Base-by-base conservation (phyloP, 2,888 invertebrate genomes). In the Elmis aenea region DNA sequence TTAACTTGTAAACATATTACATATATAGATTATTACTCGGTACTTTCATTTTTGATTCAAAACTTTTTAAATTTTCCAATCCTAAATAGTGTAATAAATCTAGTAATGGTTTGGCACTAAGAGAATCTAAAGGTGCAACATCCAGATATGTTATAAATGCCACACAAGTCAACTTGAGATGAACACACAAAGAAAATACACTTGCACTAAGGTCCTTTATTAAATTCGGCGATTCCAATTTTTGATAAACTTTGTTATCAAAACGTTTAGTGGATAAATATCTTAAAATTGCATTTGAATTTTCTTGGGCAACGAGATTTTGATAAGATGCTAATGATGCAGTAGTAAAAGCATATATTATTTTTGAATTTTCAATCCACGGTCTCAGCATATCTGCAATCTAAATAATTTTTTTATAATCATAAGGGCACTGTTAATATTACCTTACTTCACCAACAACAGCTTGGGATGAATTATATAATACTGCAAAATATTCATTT, bases 151-250 rank as follows among this genome's bases (percentile, higher is more conserved):
- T 48, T 9, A 64, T 39, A 46, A 61, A 67, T 25, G 64, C 48
- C 13, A 48, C 50, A 38, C 64, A 61, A 25, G 52, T 42, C 16
- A 54, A 25, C 5, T 46, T 42, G 18, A 33, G 45, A 39, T 59
- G 57, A 30, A 58, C 45, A 38, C 60, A 61, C 37, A 59, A 67
- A 2, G 64, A 54, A 20, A 67, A 46, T 27, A 66, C 48, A 41
- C 52, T 54, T 13, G 66, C 64, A 13, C 59, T 54, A 27, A 68
- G 46, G 10, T 65, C 66, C 6, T 64, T 58, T 3, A 66, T 46
- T 26, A 67, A 47, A 46, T 68, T 68, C 1, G 68, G 68, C 2
- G 57, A 43, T 48, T 63, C 60, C 20, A 68, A 44, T 42, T 51
- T 56, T 6, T 40, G 36, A 40, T 51, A 58, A 16, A 41, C 32